Conservation (phyloP, 2,888 invertebrate genomes). For the Hofmannophila pseudospretella region DNA sequence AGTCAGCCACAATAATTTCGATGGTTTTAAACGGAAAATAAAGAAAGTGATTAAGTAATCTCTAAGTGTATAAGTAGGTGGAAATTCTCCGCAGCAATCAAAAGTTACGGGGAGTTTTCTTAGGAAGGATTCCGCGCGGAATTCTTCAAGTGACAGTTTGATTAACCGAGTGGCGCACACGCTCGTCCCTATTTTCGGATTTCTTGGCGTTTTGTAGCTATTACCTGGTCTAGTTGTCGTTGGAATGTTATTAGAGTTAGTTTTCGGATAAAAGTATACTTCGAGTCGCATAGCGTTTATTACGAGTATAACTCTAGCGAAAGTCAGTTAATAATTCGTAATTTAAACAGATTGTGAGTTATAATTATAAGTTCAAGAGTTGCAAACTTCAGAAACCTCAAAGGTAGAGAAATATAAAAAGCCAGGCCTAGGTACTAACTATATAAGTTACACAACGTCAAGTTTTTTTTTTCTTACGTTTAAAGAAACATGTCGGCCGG, state of each 20-base stretch:
- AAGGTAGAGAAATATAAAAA: too few species aligned
- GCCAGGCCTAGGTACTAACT: too few species aligned
- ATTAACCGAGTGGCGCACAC: slow-evolving; percentile 75
- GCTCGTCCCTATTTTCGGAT: slow-evolving; percentile 60
- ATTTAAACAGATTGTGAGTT: too few species aligned
- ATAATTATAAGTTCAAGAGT: too few species aligned
- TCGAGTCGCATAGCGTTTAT: too few species aligned
- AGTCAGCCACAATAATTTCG: neutral
- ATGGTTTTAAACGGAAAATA: slow-evolving; percentile 16
- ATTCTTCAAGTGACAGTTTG: slow-evolving; percentile 78
- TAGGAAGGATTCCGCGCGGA: slow-evolving; percentile 69
- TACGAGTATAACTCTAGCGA: too few species aligned
- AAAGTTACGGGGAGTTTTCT: slow-evolving; percentile 73
- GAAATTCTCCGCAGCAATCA: slow-evolving; percentile 68
- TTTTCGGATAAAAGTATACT: slow-evolving; percentile 8
- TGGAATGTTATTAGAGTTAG: slow-evolving; percentile 21
- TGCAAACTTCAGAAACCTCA: too few species aligned
- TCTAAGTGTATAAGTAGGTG: slow-evolving; percentile 61
- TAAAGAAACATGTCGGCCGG: too few species aligned
- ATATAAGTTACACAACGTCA: too few species aligned
- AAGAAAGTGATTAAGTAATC: slow-evolving; percentile 65
- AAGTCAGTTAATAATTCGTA: too few species aligned
- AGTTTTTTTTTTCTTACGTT: too few species aligned
- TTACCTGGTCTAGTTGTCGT: slow-evolving; percentile 52
- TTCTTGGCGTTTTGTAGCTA: slow-evolving; percentile 60